Base-by-base conservation (phyloP, 1,140 invertebrate species). In the Euglossa dilemma region DNA sequence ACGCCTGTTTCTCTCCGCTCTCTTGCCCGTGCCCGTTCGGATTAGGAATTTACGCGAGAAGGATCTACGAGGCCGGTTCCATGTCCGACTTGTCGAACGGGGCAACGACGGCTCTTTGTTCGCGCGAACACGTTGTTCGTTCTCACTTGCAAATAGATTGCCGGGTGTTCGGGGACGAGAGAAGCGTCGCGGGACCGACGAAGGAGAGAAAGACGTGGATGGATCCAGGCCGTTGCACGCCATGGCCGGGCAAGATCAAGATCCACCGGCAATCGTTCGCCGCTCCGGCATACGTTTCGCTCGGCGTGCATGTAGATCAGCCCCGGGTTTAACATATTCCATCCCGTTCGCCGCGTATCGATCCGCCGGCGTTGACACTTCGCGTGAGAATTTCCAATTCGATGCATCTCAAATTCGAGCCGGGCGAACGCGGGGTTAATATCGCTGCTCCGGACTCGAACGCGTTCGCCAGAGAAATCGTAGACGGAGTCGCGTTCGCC, bases 111-210 rank as follows among this genome's bases (percentile, higher is more conserved):
- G 63, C 36, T 76, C 73, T 76, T 82, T 82, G 80, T 81, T 75
- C 79, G n/a, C 57, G 47, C 59, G 79, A 61, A 74, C 70, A 80
- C 71, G 79, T 47, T 81, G 61, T 67, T 66, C 72, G 71, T 81
- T 81, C 73, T 76, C 73, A 76, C 80, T 82, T 82, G 80, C 63
- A 82, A 82, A 82, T 82, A 76, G 63, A 76, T 82, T 76, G 63
- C 25, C 14, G 54, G 23, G 63, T 36, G 54, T 67, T 69, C 56
- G 52, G 52, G 25, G n/a, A 61, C 66, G 52, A 67, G 63, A 69
- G 25, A 14, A 56, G 57, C 63, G 56, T 16, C 25, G 45, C 80
- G 43, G 61, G 28, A 25, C 14, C 16, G 6, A 12, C 18, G 63
- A 72, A 66, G 50, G 54, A 76, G 80, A 82, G 54, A 82, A 82